Base-by-base conservation (phyloP, 2,888 invertebrate species). In the Eulithis testata region DNA sequence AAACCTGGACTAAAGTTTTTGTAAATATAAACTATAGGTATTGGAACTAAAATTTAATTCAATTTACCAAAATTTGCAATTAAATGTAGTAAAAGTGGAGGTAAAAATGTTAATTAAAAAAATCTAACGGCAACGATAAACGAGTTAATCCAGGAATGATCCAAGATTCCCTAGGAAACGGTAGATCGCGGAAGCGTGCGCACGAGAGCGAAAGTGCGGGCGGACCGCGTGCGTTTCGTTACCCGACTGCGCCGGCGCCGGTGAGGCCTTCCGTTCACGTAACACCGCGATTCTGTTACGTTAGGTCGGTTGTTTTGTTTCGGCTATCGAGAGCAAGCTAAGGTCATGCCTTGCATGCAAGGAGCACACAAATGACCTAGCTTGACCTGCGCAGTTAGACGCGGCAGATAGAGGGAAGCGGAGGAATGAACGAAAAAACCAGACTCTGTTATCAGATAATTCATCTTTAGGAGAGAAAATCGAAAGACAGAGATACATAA, bases 131-230 rank as follows among this genome's bases (percentile, higher is more conserved):
- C 8, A 36, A 55, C 36, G 11, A 40, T 43, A 45, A 43, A 2
- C 31, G 37, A 45, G 36, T 57, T 6, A 44, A 51, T 44, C 36
- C 54, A 55, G 66, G 54, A 55, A 40, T 54, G 2, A 60, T 63
- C 47, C 53, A 53, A 49, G 12, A n/a, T 43, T 36, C 44, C 59
- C 59, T 49, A 66, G 66, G 68, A 71, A 68, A 62, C 45, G 72
- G 64, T 56, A 69, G 74, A 69, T 74, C 78, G 76, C 85, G 87
- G 84, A 84, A 84, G 81, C 77, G 75, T 63, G 73, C 68, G 76
- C 75, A 72, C 76, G 87, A 90, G 83, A 90, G 87, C 91, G 91
- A 91, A 91, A 91, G 91, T 92, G 88, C 85, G 84, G 76, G 84
- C 80, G 83, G 75, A 80, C 83, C 81, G 86, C 79, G 73, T 82